Conservation (phyloP, 2,797 vertebrate genomes). For the Catostomus latipinnis region DNA sequence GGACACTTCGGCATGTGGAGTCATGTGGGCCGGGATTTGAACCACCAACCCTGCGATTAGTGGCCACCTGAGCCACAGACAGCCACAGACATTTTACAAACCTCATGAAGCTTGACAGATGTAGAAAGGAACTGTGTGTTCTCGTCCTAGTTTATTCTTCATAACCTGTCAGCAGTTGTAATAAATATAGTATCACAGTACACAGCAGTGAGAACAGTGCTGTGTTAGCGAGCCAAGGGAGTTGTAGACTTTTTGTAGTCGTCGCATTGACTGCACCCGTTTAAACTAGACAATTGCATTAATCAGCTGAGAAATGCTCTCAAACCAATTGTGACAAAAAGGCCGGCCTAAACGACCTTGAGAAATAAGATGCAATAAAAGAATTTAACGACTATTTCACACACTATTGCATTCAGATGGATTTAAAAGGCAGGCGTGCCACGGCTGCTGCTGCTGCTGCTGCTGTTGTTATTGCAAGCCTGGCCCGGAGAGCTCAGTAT, state of each 20-base stretch:
- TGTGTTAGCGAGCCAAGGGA: background rate
- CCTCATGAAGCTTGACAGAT: too few relatives aligned
- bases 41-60: too few relatives aligned
- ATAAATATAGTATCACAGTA: background rate
- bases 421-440: conserved; percentile 68
- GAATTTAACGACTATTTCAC: conserved; percentile 83
- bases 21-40: too few relatives aligned
- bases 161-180: too few relatives aligned
- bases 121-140: too few relatives aligned
- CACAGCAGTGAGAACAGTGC: background rate
- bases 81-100: too few relatives aligned
- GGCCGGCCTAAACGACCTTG: conserved; percentile 77
- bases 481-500: background rate
- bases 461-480: conserved; percentile 20
- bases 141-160: too few relatives aligned
- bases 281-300: conserved; percentile 42
- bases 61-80: too few relatives aligned
- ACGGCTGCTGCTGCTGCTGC: conserved; percentile 4
- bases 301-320: conserved; percentile 55
- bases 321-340: conserved; percentile 63
- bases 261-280: conserved; percentile 14
- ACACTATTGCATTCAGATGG: conserved; percentile 78
- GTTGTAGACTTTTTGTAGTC: background rate
- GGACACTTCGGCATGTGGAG: too few relatives aligned
- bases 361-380: conserved; percentile 78